Evolutionary conservation across 2,888 invertebrate genomes (phyloP).

Genomic region (Idaea aversata): DNA sequence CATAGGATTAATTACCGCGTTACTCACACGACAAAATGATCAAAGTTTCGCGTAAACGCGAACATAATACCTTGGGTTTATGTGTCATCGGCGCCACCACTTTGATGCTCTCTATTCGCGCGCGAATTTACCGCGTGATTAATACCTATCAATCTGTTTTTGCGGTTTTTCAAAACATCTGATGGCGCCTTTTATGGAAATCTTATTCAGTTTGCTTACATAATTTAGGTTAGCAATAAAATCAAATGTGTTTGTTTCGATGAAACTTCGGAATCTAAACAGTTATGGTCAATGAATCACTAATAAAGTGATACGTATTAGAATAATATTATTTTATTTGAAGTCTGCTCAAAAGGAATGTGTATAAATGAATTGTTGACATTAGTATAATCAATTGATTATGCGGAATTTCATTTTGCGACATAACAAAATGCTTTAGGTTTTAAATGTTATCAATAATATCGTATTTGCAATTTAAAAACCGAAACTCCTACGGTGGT

Average conservation of each 20-base stretch:
- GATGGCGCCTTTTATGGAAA: slow-evolving; percentile 20
- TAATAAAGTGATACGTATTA: not conserved
- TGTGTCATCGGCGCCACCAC: slow-evolving; percentile 62
- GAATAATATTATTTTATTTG: not conserved
- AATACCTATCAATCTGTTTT: slow-evolving; percentile 27
- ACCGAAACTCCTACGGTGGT: not conserved
- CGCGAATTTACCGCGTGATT: slow-evolving; percentile 44
- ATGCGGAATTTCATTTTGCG: too few species aligned
- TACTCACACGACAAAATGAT: slow-evolving; percentile 41
- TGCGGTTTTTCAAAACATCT: slow-evolving; percentile 30
- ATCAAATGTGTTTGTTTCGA: not conserved
- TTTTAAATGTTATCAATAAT: not conserved
- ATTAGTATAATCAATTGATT: too few species aligned
- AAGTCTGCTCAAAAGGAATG: not conserved
- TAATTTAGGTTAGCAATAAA: not conserved
- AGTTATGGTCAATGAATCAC: not conserved
- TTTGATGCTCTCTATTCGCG: slow-evolving; percentile 63
- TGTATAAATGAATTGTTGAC: not conserved
- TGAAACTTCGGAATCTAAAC: not conserved
- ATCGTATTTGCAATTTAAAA: not conserved
- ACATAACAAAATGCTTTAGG: not conserved
- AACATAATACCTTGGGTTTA: slow-evolving; percentile 41
- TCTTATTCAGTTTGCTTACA: slow-evolving; percentile 7
- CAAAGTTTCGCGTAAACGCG: slow-evolving; percentile 50
- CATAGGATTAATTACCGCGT: slow-evolving; percentile 43